These are phyloP conservation scores for Megalops cyprinoides DNA, from an alignment of 2,797 vertebrate species.

Conservation along the genomic window DNA sequence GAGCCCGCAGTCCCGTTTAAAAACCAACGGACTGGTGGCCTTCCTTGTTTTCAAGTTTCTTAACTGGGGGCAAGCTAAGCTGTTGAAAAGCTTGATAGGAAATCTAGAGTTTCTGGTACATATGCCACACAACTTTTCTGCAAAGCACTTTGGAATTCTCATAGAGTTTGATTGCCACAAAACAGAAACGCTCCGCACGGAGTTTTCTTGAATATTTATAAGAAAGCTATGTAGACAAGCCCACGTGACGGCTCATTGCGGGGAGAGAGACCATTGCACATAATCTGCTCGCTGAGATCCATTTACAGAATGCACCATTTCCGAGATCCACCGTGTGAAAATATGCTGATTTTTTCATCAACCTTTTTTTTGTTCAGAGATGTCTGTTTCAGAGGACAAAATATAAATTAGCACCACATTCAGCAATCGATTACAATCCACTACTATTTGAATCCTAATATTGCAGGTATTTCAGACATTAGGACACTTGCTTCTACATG, in stretches of 20 bases:
- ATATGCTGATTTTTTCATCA: conserved; percentile 39
- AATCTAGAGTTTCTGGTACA: conserved; percentile 24
- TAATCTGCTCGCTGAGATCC: conserved; percentile 43
- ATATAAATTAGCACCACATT: conserved; percentile 76
- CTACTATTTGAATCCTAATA: conserved; percentile 40
- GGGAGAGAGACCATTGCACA: conserved; percentile 54
- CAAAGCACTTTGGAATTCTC: conserved; percentile 25
- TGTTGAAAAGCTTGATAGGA: conserved; percentile 39
- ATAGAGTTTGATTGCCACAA: conserved; percentile 30
- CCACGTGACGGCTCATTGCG: conserved; percentile 43
- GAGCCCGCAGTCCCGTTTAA: conserved; percentile 15
- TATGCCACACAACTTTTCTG: conserved; percentile 11
- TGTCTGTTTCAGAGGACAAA: conserved; percentile 41
- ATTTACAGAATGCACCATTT: conserved; percentile 45
- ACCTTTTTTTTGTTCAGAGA: conserved; percentile 28
- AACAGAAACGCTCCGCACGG: conserved; percentile 9
- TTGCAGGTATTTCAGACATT: conserved; percentile 40
- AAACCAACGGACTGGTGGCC: conserved; percentile 19
- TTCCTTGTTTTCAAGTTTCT: conserved; percentile 40
- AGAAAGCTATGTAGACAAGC: conserved; percentile 36
- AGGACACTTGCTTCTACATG: conserved; percentile 32
- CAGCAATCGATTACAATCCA: conserved; percentile 57
- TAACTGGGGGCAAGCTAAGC: conserved; percentile 23
- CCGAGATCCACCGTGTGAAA: conserved; percentile 52
- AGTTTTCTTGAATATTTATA: conserved; percentile 18